phyloP scores from a whole-genome alignment of 1,140 invertebrate genomes.

The Bombus ignitus region DNA sequence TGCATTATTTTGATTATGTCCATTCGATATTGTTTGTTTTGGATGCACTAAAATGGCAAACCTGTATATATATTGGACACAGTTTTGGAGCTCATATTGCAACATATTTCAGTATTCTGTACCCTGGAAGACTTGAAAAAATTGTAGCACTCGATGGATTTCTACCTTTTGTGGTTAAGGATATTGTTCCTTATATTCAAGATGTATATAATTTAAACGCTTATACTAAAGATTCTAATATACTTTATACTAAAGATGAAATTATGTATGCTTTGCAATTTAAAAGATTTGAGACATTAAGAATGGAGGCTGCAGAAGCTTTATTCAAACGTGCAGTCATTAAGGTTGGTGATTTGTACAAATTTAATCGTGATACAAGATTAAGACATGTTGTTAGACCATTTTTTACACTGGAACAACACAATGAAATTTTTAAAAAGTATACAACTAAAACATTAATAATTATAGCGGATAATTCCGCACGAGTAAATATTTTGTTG shows the following conservation, averaged over 20 bases:
- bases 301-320: conserved; percentile 79
- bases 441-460: conserved; percentile 71
- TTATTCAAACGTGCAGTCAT: conserved; percentile 82
- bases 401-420: conserved; percentile 54
- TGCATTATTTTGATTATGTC: conserved; percentile 81
- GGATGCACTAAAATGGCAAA: conserved; percentile 84
- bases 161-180: conserved; percentile 69
- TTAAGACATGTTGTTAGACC: conserved; percentile 60
- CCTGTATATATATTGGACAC: conserved; percentile 84
- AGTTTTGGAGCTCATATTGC: conserved; percentile 84
- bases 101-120: conserved; percentile 79
- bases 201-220: conserved; percentile 63
- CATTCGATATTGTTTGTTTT: conserved; percentile 82
- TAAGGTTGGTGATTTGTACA: conserved; percentile 70
- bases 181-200: conserved; percentile 70
- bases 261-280: conserved; percentile 79
- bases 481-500: conserved; percentile 31
- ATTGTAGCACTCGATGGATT: conserved; percentile 83
- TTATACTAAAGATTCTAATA: conserved; percentile 24
- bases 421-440: conserved; percentile 40
- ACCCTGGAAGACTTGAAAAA: conserved; percentile 82
- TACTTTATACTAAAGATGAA: conserved; percentile 82
- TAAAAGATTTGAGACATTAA: conserved; percentile 73
- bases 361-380: conserved; percentile 76
- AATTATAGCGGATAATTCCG: conserved; percentile 60